phyloP scores from a whole-genome alignment of 2,888 invertebrate species.

The Tetranychus truncatus region DNA sequence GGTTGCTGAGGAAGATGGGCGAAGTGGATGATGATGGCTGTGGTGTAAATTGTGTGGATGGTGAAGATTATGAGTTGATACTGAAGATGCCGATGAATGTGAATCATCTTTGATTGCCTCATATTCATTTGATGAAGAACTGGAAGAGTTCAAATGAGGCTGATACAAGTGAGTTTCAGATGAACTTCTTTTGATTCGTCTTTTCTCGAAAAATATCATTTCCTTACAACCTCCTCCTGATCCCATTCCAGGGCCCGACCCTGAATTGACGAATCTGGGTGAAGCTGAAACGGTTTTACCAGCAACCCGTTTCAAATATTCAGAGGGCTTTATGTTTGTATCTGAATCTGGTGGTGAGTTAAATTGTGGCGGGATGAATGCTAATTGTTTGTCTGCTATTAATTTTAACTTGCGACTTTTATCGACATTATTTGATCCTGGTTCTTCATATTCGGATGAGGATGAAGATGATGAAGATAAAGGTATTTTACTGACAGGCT shows the following conservation, averaged over 20 bases:
- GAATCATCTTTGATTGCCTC: constrained; percentile 9
- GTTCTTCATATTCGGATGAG: not conserved
- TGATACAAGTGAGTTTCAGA: constrained; percentile 21
- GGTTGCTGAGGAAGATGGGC: not conserved
- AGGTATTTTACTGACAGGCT: not conserved
- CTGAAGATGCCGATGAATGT: not conserved
- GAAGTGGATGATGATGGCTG: not conserved
- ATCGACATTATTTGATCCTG: not conserved
- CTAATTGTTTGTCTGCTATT: constrained; percentile 30
- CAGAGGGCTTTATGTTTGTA: constrained; percentile 73
- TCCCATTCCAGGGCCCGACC: not conserved
- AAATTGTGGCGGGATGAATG: constrained; percentile 80
- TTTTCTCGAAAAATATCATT: constrained; percentile 7
- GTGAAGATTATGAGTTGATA: not conserved
- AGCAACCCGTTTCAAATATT: constrained; percentile 65
- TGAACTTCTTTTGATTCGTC: constrained; percentile 19
- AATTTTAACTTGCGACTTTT: not conserved
- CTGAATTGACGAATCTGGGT: not conserved
- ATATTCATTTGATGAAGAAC: constrained; percentile 3
- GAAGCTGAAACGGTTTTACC: constrained; percentile 18
- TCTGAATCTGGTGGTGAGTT: constrained; percentile 51
- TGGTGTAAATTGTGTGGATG: not conserved
- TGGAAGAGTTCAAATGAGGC: not conserved
- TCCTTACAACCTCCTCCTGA: constrained; percentile 8
- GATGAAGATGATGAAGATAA: not conserved